Conservation (phyloP, 2,113 vertebrate species). For the Alethe diademata region DNA sequence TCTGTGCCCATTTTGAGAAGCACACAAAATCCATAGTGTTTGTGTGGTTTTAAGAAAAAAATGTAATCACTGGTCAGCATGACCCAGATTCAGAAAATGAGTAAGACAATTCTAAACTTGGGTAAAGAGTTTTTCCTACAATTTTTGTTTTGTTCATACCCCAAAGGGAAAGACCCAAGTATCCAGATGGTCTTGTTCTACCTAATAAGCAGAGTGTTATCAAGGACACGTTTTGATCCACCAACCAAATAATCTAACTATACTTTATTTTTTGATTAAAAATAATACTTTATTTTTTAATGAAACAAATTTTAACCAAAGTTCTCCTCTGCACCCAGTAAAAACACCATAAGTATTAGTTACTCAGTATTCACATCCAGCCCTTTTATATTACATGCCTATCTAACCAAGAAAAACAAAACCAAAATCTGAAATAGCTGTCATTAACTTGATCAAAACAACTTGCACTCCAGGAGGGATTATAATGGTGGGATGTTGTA, state of each 20-base stretch:
- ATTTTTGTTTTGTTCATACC: background rate
- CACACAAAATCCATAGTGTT: background rate
- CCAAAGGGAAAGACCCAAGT: background rate
- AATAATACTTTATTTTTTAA: background rate
- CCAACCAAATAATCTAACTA: background rate
- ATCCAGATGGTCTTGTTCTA: background rate
- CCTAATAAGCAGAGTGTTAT: background rate
- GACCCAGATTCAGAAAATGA: background rate
- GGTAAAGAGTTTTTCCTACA: background rate
- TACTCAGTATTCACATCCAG: background rate
- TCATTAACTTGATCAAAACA: background rate
- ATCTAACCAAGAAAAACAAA: background rate
- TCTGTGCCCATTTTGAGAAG: background rate
- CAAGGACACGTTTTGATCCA: background rate
- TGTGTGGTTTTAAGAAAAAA: background rate
- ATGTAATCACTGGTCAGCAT: background rate
- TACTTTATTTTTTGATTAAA: background rate
- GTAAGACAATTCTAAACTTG: background rate
- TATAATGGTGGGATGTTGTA: background rate
- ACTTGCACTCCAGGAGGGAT: background rate
- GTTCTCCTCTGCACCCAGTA: background rate
- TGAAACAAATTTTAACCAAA: background rate
- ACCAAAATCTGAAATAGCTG: background rate
- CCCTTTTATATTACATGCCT: background rate
- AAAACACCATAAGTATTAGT: background rate